These are phyloP conservation scores for Caenorhabditis plicata DNA, from an alignment of 2,888 invertebrate species.

Conservation along the genomic window DNA sequence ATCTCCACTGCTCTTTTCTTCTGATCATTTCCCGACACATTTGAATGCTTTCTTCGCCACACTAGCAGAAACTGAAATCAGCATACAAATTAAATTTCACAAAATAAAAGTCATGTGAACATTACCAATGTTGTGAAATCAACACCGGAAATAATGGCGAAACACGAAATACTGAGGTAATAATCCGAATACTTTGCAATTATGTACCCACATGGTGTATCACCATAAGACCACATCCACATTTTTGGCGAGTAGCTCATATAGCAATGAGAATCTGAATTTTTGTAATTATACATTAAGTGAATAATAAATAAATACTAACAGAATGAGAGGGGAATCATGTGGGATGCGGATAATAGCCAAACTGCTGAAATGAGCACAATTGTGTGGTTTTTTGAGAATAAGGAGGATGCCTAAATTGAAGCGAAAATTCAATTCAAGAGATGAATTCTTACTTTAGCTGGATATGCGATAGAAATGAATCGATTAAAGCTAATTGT, in stretches of 20 bases:
- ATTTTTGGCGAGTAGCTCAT: conserved; percentile 19
- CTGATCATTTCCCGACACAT: conserved; percentile 10
- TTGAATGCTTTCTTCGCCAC: conserved; percentile 17
- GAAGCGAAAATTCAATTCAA: background rate
- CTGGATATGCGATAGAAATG: conserved; percentile 35
- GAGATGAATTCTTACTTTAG: conserved; percentile 12
- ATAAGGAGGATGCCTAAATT: conserved; percentile 13
- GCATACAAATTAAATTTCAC: background rate
- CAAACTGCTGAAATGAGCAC: conserved; percentile 27
- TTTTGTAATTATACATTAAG: background rate
- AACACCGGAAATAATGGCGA: conserved; percentile 22
- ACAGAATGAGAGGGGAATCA: conserved; percentile 38
- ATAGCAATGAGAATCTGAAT: conserved; percentile 32
- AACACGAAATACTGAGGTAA: conserved; percentile 34
- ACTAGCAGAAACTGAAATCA: conserved; percentile 21
- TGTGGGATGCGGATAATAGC: conserved; percentile 25
- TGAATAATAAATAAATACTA: conserved; percentile 1
- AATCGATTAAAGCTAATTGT: conserved; percentile 42
- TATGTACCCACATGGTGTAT: conserved; percentile 32
- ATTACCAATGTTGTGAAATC: conserved; percentile 32
- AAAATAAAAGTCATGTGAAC: background rate
- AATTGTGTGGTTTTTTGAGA: conserved; percentile 14
- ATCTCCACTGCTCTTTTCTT: conserved; percentile 29
- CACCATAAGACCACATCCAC: conserved; percentile 37
- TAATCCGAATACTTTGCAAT: conserved; percentile 44